A percentile compares a stretch with the other conserved stretches of the same genome.
phyloP scores from a whole-genome alignment of 2,113 vertebrate species.

The Bothrops jararaca region DNA sequence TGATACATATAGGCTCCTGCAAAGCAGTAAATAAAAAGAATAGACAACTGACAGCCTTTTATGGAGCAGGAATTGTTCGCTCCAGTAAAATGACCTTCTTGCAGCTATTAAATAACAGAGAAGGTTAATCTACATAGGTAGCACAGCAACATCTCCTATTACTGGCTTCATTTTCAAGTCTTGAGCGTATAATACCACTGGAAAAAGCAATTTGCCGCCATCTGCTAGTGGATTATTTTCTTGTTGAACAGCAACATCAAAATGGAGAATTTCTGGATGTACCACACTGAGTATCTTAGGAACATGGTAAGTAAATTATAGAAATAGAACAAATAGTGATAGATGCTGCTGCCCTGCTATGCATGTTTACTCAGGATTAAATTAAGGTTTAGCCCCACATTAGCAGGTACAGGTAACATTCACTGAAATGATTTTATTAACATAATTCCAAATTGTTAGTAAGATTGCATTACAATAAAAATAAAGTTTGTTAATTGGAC shows the following conservation, averaged over 20 bases:
- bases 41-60: not conserved
- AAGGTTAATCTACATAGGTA: constrained; percentile 32
- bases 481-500: not conserved
- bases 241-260: not conserved
- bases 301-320: constrained; percentile 68
- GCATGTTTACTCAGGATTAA: not conserved
- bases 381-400: not conserved
- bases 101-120: not conserved
- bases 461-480: not conserved
- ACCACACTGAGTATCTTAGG: constrained; percentile 75
- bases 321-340: not conserved
- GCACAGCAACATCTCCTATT: constrained; percentile 51
- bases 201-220: constrained; percentile 39
- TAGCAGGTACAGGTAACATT: not conserved
- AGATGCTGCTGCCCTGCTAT: not conserved
- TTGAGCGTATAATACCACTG: constrained; percentile 52
- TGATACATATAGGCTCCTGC: constrained; percentile 33
- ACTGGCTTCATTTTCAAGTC: constrained; percentile 62
- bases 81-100: constrained; percentile 39
- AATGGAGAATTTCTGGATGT: constrained; percentile 97
- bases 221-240: not conserved
- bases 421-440: not conserved
- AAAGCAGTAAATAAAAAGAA: not conserved
- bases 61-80: not conserved
- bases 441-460: not conserved